Conservation (phyloP, 1,140 invertebrate species). For the Globodera ellingtonae region DNA sequence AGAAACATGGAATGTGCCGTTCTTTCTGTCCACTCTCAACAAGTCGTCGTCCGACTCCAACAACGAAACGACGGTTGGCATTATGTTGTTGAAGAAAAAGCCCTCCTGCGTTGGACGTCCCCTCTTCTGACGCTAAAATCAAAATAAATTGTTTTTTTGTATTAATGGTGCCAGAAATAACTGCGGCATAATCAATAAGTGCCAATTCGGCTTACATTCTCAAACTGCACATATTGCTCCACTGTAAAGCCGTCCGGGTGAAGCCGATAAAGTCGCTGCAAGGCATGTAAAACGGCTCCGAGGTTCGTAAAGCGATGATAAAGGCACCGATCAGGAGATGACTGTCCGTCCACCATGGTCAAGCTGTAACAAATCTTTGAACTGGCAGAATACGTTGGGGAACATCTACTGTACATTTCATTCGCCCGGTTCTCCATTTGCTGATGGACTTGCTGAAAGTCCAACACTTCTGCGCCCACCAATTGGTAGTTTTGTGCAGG, state of each 20-base stretch:
- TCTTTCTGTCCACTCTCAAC: background rate
- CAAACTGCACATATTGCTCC: background rate
- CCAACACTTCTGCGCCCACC: background rate
- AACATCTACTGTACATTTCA: background rate
- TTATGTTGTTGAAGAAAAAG: slow-evolving; percentile 9
- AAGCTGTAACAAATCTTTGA: background rate
- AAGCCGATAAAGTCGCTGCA: background rate
- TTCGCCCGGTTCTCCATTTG: background rate
- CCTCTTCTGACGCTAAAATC: background rate
- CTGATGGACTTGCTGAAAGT: background rate
- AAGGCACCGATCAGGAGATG: background rate
- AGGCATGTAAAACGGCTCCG: background rate
- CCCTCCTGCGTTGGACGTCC: background rate
- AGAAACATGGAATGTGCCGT: background rate
- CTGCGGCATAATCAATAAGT: background rate
- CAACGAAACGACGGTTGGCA: slow-evolving; percentile 13
- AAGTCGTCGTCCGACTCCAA: slow-evolving; percentile 11
- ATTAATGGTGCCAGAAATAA: no score
- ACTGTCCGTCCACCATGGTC: background rate
- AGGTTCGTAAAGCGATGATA: background rate
- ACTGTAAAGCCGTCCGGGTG: background rate
- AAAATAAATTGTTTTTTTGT: background rate
- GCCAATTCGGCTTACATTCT: background rate
- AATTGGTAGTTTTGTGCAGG: background rate
- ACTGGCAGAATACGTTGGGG: background rate